A percentile compares a stretch with the other conserved stretches of the same genome.
These are phyloP conservation scores for Eupithecia subfuscata DNA, from an alignment of 2,888 invertebrate species.

Conservation along the genomic window DNA sequence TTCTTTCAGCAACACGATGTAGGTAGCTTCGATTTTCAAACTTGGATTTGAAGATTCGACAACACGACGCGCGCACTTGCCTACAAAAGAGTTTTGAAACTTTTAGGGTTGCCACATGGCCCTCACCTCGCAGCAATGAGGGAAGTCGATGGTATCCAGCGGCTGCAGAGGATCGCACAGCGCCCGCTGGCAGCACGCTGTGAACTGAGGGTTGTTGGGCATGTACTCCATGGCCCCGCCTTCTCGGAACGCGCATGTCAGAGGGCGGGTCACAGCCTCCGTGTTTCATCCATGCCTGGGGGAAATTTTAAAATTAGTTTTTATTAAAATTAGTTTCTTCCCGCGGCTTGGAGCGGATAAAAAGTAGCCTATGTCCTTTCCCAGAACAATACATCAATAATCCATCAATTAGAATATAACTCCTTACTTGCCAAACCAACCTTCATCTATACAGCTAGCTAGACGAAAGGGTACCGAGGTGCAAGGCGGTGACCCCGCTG, in stretches of 20 bases:
- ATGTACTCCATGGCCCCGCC: constrained; percentile 85
- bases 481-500: no score
- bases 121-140: constrained; percentile 72
- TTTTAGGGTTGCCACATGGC: neutral
- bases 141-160: constrained; percentile 68
- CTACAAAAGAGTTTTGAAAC: neutral
- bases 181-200: constrained; percentile 68
- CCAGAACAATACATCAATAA: neutral
- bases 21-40: neutral
- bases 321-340: neutral
- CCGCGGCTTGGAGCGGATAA: neutral
- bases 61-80: neutral
- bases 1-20: neutral
- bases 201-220: constrained; percentile 88
- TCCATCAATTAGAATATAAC: neutral
- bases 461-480: no score
- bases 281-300: constrained; percentile 66
- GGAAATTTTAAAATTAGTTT: neutral
- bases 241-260: constrained; percentile 65
- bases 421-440: neutral
- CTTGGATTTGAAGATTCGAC: neutral
- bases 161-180: constrained; percentile 75
- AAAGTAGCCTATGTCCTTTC: neutral
- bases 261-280: constrained; percentile 60
- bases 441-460: no score